Percentiles rank a stretch among this genome's conserved stretches.
These are phyloP conservation scores for Cantharis nigra DNA, from an alignment of 2,888 invertebrate genomes.

Conservation along the genomic window DNA sequence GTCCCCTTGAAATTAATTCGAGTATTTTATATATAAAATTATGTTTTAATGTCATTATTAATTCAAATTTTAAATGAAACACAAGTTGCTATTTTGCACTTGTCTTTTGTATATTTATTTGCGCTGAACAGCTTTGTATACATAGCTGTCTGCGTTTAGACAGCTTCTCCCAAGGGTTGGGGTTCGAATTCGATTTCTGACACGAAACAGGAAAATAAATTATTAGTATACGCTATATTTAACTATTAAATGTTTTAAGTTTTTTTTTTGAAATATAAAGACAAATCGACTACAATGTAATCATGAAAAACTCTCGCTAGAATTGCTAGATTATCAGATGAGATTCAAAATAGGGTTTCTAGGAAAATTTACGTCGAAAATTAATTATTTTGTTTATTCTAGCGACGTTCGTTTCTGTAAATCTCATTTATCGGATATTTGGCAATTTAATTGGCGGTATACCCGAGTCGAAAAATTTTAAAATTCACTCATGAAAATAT, in stretches of 20 bases:
- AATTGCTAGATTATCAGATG: background rate
- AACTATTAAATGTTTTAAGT: background rate
- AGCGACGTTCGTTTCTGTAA: background rate
- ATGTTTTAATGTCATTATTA: constrained; percentile 11
- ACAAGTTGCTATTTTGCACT: constrained; percentile 29
- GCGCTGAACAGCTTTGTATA: constrained; percentile 28
- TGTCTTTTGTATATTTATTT: constrained; percentile 31
- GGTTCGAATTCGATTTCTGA: constrained; percentile 31
- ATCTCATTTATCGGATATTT: background rate
- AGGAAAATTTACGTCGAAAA: background rate
- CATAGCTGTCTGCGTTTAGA: constrained; percentile 32
- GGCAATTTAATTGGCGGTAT: background rate
- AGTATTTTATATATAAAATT: background rate
- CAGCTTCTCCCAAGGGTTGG: constrained; percentile 27
- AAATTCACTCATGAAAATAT: background rate
- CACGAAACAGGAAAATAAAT: constrained; percentile 29
- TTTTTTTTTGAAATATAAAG: background rate
- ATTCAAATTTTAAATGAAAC: constrained; percentile 8
- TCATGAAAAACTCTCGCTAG: background rate
- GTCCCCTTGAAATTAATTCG: background rate
- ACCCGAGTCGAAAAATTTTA: background rate
- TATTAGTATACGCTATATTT: constrained; percentile 19
- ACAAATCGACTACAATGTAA: background rate
- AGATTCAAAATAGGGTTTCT: background rate
- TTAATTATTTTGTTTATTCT: background rate